These are phyloP conservation scores for Xylota segnis DNA, from an alignment of 2,888 invertebrate species.

Conservation along the genomic window DNA sequence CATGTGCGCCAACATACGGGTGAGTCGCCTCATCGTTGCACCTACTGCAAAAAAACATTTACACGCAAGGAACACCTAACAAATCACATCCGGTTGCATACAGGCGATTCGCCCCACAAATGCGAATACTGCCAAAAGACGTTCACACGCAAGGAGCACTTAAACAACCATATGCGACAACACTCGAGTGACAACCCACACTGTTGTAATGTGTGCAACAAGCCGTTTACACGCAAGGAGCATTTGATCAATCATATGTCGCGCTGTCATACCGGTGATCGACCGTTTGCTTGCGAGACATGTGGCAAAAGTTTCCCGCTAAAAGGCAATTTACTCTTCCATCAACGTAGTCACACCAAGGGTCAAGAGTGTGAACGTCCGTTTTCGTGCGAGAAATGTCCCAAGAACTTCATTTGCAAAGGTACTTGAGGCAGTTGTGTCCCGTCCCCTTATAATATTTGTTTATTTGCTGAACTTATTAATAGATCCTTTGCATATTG, in stretches of 20 bases:
- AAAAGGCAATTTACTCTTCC: slow-evolving; percentile 93
- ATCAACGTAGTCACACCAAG: slow-evolving; percentile 94
- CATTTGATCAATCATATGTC: slow-evolving; percentile 94
- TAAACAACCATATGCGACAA: slow-evolving; percentile 93
- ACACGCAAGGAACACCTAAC: slow-evolving; percentile 94
- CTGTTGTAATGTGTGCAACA: slow-evolving; percentile 93
- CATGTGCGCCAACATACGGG: slow-evolving; percentile 93
- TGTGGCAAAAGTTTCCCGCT: slow-evolving; percentile 95
- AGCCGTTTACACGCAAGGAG: slow-evolving; percentile 94
- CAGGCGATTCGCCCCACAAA: slow-evolving; percentile 93
- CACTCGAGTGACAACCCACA: slow-evolving; percentile 95
- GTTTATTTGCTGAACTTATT: slow-evolving; percentile 43
- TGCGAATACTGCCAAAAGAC: slow-evolving; percentile 94
- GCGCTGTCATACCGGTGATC: slow-evolving; percentile 89
- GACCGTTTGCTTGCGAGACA: slow-evolving; percentile 93
- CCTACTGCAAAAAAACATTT: slow-evolving; percentile 86
- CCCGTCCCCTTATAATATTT: slow-evolving; percentile 42
- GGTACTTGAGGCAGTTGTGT: slow-evolving; percentile 84
- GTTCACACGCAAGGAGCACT: slow-evolving; percentile 93
- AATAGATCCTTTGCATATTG: slow-evolving; percentile 59
- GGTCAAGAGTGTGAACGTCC: slow-evolving; percentile 88
- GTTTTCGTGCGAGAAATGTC: slow-evolving; percentile 92
- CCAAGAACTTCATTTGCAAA: slow-evolving; percentile 95
- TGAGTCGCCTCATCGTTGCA: slow-evolving; percentile 88
- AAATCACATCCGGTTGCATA: slow-evolving; percentile 93